These are phyloP conservation scores for Cephus nigrinus DNA, from an alignment of 2,888 invertebrate genomes.

Conservation along the genomic window DNA sequence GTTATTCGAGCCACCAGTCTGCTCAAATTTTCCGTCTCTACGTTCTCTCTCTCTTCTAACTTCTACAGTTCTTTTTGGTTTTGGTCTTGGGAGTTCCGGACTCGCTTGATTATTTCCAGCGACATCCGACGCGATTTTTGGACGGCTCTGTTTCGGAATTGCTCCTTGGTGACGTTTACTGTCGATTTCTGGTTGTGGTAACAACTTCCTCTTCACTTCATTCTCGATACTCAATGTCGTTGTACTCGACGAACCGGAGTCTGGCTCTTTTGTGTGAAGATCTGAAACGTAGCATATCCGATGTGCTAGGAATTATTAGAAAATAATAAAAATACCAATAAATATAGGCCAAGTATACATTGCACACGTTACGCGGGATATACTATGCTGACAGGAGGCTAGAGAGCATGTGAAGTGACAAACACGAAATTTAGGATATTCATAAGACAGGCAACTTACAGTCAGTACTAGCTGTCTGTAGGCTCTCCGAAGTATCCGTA, in stretches of 20 bases:
- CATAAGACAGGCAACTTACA: slow-evolving; percentile 49
- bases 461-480: slow-evolving; percentile 62
- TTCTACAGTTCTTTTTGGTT: slow-evolving; percentile 66
- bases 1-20: slow-evolving; percentile 74
- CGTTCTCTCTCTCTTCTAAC: slow-evolving; percentile 52
- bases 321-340: slow-evolving; percentile 9
- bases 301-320: slow-evolving; percentile 10
- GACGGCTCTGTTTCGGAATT: slow-evolving; percentile 76
- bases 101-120: slow-evolving; percentile 53
- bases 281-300: slow-evolving; percentile 50
- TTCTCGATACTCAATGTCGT: slow-evolving; percentile 65
- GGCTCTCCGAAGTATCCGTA: slow-evolving; percentile 64
- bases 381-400: not conserved
- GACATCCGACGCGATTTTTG: slow-evolving; percentile 61
- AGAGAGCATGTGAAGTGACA: not conserved
- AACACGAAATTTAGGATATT: slow-evolving; percentile 14
- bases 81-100: slow-evolving; percentile 58
- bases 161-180: slow-evolving; percentile 77
- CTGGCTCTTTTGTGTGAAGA: slow-evolving; percentile 65
- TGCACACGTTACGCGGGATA: not conserved
- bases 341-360: not conserved
- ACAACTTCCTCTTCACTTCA: slow-evolving; percentile 68
- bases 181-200: slow-evolving; percentile 67
- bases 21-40: slow-evolving; percentile 65
- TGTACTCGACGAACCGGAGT: slow-evolving; percentile 69